Evolutionary conservation across 1,140 invertebrate genomes (phyloP).

Genomic region (Colletes gigas): DNA sequence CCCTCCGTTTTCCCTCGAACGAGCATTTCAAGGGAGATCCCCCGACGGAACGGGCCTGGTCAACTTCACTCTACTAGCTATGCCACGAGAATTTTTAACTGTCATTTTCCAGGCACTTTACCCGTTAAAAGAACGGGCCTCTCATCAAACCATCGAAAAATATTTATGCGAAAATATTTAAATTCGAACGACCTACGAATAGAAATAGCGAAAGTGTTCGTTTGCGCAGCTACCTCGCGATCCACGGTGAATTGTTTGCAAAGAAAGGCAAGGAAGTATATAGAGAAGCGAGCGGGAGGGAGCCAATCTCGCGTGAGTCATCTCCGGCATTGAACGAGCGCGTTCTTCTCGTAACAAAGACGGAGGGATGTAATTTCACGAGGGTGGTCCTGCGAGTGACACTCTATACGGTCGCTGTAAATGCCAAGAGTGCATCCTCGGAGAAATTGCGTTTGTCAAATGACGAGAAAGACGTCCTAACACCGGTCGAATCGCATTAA

Average conservation of each 20-base stretch:
- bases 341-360: neutral
- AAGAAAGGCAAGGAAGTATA: no score
- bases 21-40: constrained; percentile 14
- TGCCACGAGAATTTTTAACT: constrained; percentile 20
- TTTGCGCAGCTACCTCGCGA: no score
- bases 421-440: constrained; percentile 1
- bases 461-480: constrained; percentile 34
- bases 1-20: neutral
- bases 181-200: no score
- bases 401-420: constrained; percentile 28
- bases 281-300: no score
- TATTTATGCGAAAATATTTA: no score
- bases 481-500: constrained; percentile 46
- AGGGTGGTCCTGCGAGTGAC: constrained; percentile 24
- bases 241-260: no score
- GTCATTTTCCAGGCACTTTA: neutral
- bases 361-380: constrained; percentile 30
- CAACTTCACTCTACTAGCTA: constrained; percentile 40
- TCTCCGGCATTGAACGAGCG: constrained; percentile 9
- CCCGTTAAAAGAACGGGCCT: neutral
- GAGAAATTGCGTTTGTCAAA: constrained; percentile 47
- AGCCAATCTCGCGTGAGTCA: constrained; percentile 19
- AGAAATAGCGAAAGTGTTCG: no score
- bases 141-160: no score
- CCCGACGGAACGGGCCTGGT: constrained; percentile 30